phyloP scores from a whole-genome alignment of 2,888 invertebrate genomes.

The Leptopilina drosophilae region DNA sequence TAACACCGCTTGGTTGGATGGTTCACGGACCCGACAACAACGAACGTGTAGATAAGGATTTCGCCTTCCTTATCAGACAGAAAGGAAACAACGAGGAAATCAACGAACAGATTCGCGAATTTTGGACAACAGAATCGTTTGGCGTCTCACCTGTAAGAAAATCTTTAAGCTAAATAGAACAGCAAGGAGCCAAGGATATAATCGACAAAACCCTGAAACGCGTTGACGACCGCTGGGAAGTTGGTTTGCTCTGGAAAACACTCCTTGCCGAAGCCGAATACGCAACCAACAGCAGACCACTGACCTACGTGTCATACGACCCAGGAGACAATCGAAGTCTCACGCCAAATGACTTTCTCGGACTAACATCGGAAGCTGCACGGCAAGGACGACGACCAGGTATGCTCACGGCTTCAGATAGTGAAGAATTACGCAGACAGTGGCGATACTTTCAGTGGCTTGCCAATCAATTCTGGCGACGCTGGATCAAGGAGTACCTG shows the following conservation, averaged over 20 bases:
- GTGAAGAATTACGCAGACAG: neutral
- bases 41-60: no score
- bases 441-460: neutral
- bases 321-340: neutral
- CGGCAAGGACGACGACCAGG: neutral
- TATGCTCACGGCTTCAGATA: neutral
- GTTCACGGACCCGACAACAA: conserved; percentile 3
- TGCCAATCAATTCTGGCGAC: neutral
- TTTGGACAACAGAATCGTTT: conserved; percentile 25
- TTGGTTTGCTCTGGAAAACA: neutral
- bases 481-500: conserved; percentile 1
- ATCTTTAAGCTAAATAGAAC: neutral
- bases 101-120: neutral
- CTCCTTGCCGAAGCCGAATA: neutral
- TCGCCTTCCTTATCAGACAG: no score
- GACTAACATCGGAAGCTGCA: neutral
- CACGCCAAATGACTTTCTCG: conserved; percentile 13
- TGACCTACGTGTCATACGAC: conserved; percentile 20
- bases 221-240: conserved; percentile 13
- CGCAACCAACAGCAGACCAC: neutral
- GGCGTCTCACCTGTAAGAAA: neutral
- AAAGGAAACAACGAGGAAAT: neutral
- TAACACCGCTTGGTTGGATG: conserved; percentile 36
- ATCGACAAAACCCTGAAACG: conserved; percentile 49
- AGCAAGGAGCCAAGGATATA: neutral